Base-by-base conservation (phyloP, 2,797 vertebrate genomes). In the Enteromius fasciolatus region DNA sequence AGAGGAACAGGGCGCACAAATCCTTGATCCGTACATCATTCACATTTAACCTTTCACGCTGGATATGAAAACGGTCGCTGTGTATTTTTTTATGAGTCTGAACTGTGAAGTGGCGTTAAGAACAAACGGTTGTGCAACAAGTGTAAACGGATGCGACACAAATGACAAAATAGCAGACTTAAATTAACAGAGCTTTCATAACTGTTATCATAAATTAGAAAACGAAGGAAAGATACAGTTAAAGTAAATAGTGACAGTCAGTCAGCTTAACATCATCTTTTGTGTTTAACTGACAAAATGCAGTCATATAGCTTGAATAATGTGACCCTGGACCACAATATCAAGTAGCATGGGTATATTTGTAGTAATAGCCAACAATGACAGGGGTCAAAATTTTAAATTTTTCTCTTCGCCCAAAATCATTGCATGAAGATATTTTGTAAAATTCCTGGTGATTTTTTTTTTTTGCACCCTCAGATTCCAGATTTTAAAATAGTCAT, bases 51-150 rank as follows among this genome's bases (percentile, higher is more conserved):
- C 28, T 23, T 61, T 31, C 36, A 46, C 7, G 2, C 14, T 74
- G 28, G 46, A 73, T 36, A 12, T 23, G 14, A 70, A 50, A 46
- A 66, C 33, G 25, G 63, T 66, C 69, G 73, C 77, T 81, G 77
- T 87, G 73, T 12, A 12, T 82, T 83, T 68, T 9, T 25, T 1
- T 3, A 5, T 39, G 68, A 73, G 83, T 59, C 82, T 86, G 75
- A 86, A 79, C 28, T 44, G 83, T 80, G 59, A 86, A 72, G 79
- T 81, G 57, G 88, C 83, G 68, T 84, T 28, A 79, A 86, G 61
- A 59, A 57, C 23, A 31, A 70, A 36, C 8, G 7, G 15, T 25
- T 25, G 25, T 25, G 79, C 68, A 73, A 81, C 79, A 81, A 50
- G 79, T 81, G 68, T 39, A 81, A 73, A 72, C 63, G 14, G 50